Evolutionary conservation across 1,140 invertebrate species (phyloP), one percentile per base, ranked within the genome.

Genomic region (Pseudomyrmex dendroicus): DNA sequence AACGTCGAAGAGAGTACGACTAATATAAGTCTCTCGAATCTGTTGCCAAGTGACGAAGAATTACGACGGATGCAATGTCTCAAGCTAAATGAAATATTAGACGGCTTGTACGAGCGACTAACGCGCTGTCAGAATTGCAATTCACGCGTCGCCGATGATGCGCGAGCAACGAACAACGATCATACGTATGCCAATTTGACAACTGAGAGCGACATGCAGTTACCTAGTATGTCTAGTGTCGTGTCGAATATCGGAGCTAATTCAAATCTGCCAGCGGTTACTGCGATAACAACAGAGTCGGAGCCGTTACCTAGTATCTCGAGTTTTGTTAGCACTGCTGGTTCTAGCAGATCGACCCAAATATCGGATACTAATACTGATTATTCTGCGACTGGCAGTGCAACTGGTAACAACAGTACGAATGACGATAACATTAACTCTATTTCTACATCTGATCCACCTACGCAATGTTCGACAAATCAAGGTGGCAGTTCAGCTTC

Each of bases 181-280:
- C 91, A 91, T 48, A 92, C 91, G 5, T 91, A 92, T 70, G 91
- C 91, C 2, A 92, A 89, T 80, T 15, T 88, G 50, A 87, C 87
- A 2, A 78, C 62, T 4, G 73, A 62, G 22, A 44, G 20, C 8
- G 86, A 80, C 22, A 22, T 77, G n/a, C 90, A 86, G 67, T 67
- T 91, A 10, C 89, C 90, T 0, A 90, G 84, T 52, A 89, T 90
- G 73, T 86, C 88, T 2, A 89, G 73, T 46, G 64, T 91, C 7
- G 84, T 89, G 4, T 89, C 86, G 1, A 85, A 88, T 85, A 85
- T 89, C 8, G 57, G 50, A 9, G 56, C 70, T 20, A 62, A 25
- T 25, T 44, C 64, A 20, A 90, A 70, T 64, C 66, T 83, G 1
- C 85, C 86, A 2, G 57, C n/a, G 0, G 78, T 76, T 10, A 76